Conservation (phyloP, 2,113 vertebrate genomes). For the Bombycilla garrulus region DNA sequence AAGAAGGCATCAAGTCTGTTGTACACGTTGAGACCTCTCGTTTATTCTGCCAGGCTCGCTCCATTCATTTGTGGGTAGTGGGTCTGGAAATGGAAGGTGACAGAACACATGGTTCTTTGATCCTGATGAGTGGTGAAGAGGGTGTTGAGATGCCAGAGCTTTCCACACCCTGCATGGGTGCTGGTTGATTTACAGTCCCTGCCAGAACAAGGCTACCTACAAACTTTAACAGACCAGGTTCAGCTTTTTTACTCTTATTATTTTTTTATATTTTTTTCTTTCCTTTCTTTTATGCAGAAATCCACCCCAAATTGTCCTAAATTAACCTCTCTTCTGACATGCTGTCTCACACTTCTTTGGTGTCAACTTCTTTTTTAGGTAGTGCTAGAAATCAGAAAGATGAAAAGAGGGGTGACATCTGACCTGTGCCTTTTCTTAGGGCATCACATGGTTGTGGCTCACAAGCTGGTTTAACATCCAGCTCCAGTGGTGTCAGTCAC, state of each 20-base stretch:
- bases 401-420: not conserved
- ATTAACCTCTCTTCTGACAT: conserved; percentile 28
- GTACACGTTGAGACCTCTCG: rapidly evolving
- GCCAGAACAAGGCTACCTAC: not conserved
- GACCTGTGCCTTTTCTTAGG: conserved; percentile 47
- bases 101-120: not conserved
- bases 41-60: not conserved
- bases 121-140: not conserved
- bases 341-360: conserved; percentile 36
- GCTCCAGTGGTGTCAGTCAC: not conserved
- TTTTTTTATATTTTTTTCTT: not conserved
- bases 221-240: not conserved
- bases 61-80: not conserved
- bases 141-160: not conserved
- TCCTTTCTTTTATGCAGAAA: not conserved
- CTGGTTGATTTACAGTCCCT: not conserved
- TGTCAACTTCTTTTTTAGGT: conserved; percentile 25
- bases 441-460: not conserved
- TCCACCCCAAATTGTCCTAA: not conserved
- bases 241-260: not conserved
- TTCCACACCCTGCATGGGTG: not conserved
- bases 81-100: not conserved
- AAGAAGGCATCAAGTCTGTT: not conserved
- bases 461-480: not conserved
- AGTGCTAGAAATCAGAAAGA: conserved; percentile 24